Evolutionary conservation across 2,797 vertebrate genomes (phyloP).

Genomic region (Alfaro cultratus): DNA sequence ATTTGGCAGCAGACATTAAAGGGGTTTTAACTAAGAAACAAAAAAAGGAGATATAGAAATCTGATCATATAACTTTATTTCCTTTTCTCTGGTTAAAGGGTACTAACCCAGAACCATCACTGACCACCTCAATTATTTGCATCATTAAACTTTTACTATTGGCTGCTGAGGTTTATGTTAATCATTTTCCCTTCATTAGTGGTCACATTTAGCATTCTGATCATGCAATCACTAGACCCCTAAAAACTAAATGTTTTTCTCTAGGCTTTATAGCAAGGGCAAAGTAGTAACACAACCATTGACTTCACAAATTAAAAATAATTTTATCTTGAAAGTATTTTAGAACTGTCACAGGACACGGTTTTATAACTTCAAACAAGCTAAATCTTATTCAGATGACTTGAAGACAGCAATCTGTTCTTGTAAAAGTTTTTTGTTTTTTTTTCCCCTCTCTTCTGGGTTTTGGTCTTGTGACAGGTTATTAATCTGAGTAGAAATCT

Average conservation of each 20-base stretch:
- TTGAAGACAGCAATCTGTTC: neutral
- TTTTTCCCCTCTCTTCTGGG: neutral
- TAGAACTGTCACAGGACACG: neutral
- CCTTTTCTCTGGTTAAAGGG: constrained; percentile 16
- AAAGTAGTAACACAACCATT: constrained; percentile 30
- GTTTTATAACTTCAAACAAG: constrained; percentile 3
- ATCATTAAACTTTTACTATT: constrained; percentile 54
- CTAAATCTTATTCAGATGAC: neutral
- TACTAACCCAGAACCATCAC: constrained; percentile 22
- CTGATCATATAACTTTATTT: neutral
- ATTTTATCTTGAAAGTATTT: neutral
- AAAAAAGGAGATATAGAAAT: neutral
- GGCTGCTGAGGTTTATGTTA: constrained; percentile 47
- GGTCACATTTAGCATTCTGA: constrained; percentile 70
- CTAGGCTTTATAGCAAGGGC: constrained; percentile 34
- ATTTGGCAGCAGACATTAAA: constrained; percentile 1
- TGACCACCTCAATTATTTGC: constrained; percentile 46
- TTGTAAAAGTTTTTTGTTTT: neutral
- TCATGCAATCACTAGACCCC: constrained; percentile 51
- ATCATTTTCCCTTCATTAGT: constrained; percentile 49
- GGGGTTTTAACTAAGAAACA: neutral
- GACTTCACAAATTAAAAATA: neutral
- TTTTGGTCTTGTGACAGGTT: constrained; percentile 1
- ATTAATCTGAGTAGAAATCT: constrained; percentile 8
- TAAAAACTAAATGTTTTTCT: constrained; percentile 49